Evolutionary conservation across 1,140 invertebrate species (phyloP).

Genomic region (Temnothorax nylanderi): DNA sequence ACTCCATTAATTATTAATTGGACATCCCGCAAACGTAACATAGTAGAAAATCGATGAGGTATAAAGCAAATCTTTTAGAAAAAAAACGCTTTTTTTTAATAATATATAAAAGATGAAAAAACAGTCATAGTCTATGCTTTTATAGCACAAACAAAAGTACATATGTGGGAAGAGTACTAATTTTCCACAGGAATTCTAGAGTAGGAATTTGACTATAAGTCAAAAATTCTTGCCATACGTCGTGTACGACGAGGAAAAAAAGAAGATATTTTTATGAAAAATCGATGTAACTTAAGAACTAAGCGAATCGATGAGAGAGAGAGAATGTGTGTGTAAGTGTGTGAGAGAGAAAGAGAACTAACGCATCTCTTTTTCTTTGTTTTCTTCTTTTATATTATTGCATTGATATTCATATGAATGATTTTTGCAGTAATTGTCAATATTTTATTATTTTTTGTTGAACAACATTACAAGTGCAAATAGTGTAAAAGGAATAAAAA

Average conservation of each 20-base stretch:
- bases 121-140: slow-evolving; percentile 63
- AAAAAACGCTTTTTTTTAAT: slow-evolving; percentile 38
- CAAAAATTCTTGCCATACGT: slow-evolving; percentile 77
- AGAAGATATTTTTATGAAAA: slow-evolving; percentile 83
- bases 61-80: slow-evolving; percentile 33
- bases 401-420: slow-evolving; percentile 8
- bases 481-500: slow-evolving; percentile 43
- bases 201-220: slow-evolving; percentile 71
- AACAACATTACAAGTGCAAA: slow-evolving; percentile 41
- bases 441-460: slow-evolving; percentile 44
- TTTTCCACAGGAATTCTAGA: slow-evolving; percentile 72
- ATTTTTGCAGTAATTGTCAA: slow-evolving; percentile 26
- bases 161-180: slow-evolving; percentile 69
- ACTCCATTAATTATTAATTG: background rate
- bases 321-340: background rate
- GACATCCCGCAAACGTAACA: background rate
- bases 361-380: background rate
- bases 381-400: slow-evolving; percentile 29
- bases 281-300: slow-evolving; percentile 66
- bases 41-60: background rate
- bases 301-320: slow-evolving; percentile 53
- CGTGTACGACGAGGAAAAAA: slow-evolving; percentile 70
- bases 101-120: slow-evolving; percentile 36
- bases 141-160: slow-evolving; percentile 63
- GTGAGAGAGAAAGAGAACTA: background rate